Evolutionary conservation across 2,797 vertebrate genomes (phyloP), one percentile per base, ranked within the genome.

Genomic region (Philypnodon macrostomus): DNA sequence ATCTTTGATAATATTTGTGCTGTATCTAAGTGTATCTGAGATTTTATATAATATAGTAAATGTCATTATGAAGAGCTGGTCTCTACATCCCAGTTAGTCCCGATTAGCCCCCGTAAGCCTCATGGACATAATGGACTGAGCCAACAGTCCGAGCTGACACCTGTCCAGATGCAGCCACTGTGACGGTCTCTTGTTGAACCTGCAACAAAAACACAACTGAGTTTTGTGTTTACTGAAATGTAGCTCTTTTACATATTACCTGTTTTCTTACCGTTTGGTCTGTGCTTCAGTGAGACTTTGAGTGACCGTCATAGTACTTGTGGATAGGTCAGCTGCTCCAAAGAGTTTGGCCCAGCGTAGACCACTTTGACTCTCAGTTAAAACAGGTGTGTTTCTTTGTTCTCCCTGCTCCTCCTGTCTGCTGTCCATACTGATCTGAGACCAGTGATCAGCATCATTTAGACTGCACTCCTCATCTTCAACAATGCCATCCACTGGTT

Each of bases 301-400:
- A 53, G 83, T 50, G 39, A 85, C 80, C 2, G 69, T 81, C 8
- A 86, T 86, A 23, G 58, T 55, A 67, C 81, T 88, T 53, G 82
- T 76, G 45, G 91, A 55, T 7, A 51, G 4, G 44, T 67, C 58
- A 10, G 62, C 61, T 18, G 86, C 93, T 49, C 96, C 95, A 52
- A 98, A 98, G 57, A 98, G 89, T 60, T 91, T 90, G 32, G 94
- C 94, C 95, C 94, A 98, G 56, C 92, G 93, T 63, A 93, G 85
- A 58, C 85, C 63, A 0, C 57, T 81, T 9, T 59, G 52, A 13
- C 67, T 79, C 14, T 67, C 73, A 75, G 12, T 16, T 27, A 6
- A 65, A 49, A 8, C 34, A 1, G 61, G 69, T 75, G 63, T 46
- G 24, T 68, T 36, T 51, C 47, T 56, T 49, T 85, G 1, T 23